These are phyloP conservation scores for Chironomus tentans DNA, from an alignment of 2,888 invertebrate genomes.

Conservation along the genomic window DNA sequence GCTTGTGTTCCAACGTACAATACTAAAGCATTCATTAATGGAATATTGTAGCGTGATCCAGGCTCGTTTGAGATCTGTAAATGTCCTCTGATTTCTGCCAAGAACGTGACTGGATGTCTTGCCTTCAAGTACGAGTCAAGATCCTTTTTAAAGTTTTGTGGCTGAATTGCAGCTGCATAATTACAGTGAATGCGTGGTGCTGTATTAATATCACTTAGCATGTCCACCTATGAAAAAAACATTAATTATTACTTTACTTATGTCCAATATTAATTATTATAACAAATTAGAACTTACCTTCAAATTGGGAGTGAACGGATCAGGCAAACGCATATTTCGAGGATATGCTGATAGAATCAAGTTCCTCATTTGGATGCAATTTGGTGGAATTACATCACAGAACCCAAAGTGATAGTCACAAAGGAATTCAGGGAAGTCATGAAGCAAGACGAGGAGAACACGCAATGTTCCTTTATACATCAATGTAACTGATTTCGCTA, in stretches of 20 bases:
- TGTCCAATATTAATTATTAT: not conserved
- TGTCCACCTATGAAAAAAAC: conserved; percentile 49
- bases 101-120: conserved; percentile 87
- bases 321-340: conserved; percentile 93
- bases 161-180: conserved; percentile 77
- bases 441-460: conserved; percentile 86
- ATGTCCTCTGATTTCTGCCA: conserved; percentile 84
- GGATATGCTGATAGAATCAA: conserved; percentile 97
- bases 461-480: conserved; percentile 94
- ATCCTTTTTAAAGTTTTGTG: conserved; percentile 85
- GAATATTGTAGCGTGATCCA: conserved; percentile 89
- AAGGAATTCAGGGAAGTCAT: conserved; percentile 98
- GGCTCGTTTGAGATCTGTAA: conserved; percentile 82
- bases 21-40: conserved; percentile 93
- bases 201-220: conserved; percentile 77
- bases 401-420: conserved; percentile 99
- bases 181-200: conserved; percentile 86
- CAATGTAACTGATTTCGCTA: conserved; percentile 86
- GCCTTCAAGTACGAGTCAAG: conserved; percentile 93
- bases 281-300: conserved; percentile 45
- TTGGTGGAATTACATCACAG: conserved; percentile 98
- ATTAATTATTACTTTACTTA: not conserved
- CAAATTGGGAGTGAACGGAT: conserved; percentile 96
- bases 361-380: conserved; percentile 98
- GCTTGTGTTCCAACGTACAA: conserved; percentile 97